These are phyloP conservation scores for Trissolcus basalis DNA, from an alignment of 1,140 invertebrate genomes.

Conservation along the genomic window DNA sequence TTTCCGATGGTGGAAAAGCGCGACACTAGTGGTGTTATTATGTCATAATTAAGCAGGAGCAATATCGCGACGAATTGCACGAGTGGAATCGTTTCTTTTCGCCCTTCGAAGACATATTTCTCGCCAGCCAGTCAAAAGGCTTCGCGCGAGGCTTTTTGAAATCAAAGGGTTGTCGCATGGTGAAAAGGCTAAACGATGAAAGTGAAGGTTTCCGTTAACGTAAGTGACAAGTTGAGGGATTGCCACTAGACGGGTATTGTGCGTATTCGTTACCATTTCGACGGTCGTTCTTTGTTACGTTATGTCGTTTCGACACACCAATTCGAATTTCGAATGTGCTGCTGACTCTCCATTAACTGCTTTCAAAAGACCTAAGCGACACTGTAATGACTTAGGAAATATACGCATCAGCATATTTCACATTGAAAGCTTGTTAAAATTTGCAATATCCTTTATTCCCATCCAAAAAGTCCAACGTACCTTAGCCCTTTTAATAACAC, in stretches of 20 bases:
- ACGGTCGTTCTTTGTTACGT: constrained; percentile 54
- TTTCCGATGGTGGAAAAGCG: constrained; percentile 28
- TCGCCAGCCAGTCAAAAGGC: constrained; percentile 28
- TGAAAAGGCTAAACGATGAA: constrained; percentile 58
- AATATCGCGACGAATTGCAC: constrained; percentile 21
- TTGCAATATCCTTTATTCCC: background rate
- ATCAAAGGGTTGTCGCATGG: constrained; percentile 50
- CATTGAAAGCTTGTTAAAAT: constrained; percentile 11
- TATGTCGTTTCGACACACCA: constrained; percentile 49
- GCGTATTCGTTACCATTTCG: constrained; percentile 58
- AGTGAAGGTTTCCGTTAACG: constrained; percentile 59
- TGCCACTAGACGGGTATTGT: constrained; percentile 61
- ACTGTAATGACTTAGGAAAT: constrained; percentile 31
- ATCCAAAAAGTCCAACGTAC: too few relatives aligned
- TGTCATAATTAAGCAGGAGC: constrained; percentile 34
- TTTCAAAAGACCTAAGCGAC: constrained; percentile 32
- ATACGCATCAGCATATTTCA: constrained; percentile 36
- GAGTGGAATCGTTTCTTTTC: constrained; percentile 19
- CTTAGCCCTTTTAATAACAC: too few relatives aligned
- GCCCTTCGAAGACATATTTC: constrained; percentile 27
- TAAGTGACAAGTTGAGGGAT: constrained; percentile 75
- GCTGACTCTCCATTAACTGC: constrained; percentile 46
- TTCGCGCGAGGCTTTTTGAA: constrained; percentile 44
- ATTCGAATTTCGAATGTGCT: constrained; percentile 46
- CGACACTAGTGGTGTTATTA: constrained; percentile 37